Percentiles rank a stretch among this genome's conserved stretches.
These are phyloP conservation scores for Carabus problematicus DNA, from an alignment of 2,888 invertebrate species.

Conservation along the genomic window DNA sequence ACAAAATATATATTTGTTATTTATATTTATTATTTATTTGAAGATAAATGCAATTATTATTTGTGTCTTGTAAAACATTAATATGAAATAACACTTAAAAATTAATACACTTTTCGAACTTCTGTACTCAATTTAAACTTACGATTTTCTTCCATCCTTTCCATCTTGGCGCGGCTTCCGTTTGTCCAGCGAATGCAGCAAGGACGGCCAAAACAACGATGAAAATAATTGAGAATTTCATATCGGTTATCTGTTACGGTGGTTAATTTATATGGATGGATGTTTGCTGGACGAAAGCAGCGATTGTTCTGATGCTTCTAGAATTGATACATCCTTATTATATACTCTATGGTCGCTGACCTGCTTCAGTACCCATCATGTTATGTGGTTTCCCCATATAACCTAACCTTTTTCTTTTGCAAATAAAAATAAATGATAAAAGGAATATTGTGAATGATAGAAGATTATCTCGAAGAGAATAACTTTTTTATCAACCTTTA, in stretches of 20 bases:
- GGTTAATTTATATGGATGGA: too few relatives aligned
- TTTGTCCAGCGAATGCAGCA: conserved; percentile 21
- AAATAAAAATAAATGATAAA: too few relatives aligned
- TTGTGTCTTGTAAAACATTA: conserved; percentile 35
- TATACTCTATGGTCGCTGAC: too few relatives aligned
- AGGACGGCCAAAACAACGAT: conserved; percentile 23
- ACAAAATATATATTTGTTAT: conserved; percentile 8
- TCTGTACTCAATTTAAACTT: conserved; percentile 40
- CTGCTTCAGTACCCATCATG: too few relatives aligned
- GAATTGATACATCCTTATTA: too few relatives aligned
- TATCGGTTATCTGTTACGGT: conserved; percentile 12
- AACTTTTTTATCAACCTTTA: too few relatives aligned
- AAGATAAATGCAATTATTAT: background rate
- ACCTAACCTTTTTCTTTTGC: too few relatives aligned
- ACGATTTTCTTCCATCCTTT: conserved; percentile 39
- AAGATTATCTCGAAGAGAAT: too few relatives aligned
- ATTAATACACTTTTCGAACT: conserved; percentile 35
- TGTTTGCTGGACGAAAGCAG: too few relatives aligned
- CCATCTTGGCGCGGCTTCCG: conserved; percentile 36
- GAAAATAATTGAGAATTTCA: conserved; percentile 37
- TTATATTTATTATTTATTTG: conserved; percentile 22
- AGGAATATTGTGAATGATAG: too few relatives aligned
- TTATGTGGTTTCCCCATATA: too few relatives aligned
- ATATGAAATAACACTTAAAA: conserved; percentile 40
- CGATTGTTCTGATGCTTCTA: too few relatives aligned